Evolutionary conservation across 2,113 vertebrate species (phyloP), one percentile per base, ranked within the genome.

Genomic region (Pseudolaguvia tuberculata): DNA sequence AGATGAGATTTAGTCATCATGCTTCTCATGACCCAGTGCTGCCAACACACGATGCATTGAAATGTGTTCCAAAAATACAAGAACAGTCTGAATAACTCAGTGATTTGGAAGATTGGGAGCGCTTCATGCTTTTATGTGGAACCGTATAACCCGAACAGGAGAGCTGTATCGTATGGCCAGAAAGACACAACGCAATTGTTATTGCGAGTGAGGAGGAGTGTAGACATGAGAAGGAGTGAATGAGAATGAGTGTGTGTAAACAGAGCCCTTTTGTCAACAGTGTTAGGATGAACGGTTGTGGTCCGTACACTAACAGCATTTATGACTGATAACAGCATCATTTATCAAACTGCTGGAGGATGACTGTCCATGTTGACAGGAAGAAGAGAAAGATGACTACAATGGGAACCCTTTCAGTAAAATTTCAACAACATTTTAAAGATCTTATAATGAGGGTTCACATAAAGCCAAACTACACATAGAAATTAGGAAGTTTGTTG

Each of bases 261-360:
- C 78, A 83, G 75, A 81, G 77, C 35, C 55, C 57, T 62, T 81
- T 84, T 83, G 81, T 83, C 57, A 62, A 52, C 5, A 31, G 74
- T 68, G 68, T 82, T 68, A 77, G 47, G 76, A 75, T n/a, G 66
- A 73, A 57, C 72, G 61, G 55, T 51, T 76, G 61, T 63, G 70
- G 79, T 55, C 48, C 69, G 13, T 56, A 69, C 70, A 76, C 58
- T 29, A 68, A 62, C 13, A 29, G 65, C 48, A 69, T 70, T 47
- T 31, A 65, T 55, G 48, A 55, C 66, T 72, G 73, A 82, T 79
- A 82, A 79, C 59, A 53, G 62, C 56, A 79, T 75, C 72, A 52
- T 75, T 81, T 66, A 79, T 77, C 47, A 29, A 65, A 78, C 71
- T 21, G 47, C 48, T 56, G 63, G 45, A 25, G 66, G 31, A 23